Base-by-base conservation (phyloP, 2,888 invertebrate species). In the Therioaphis trifolii region DNA sequence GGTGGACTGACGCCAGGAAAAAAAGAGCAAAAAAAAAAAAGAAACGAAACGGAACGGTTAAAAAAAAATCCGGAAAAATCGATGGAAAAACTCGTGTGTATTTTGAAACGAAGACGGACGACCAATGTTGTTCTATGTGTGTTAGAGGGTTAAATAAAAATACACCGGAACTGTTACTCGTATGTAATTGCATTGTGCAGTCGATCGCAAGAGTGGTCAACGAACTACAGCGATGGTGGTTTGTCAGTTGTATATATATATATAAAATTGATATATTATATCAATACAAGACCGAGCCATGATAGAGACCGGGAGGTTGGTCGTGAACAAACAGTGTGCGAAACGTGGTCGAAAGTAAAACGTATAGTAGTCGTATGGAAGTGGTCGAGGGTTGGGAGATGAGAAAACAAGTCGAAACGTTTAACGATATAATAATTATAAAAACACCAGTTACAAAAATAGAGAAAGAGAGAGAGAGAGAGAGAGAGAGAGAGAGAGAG, bases 1-100 rank as follows among this genome's bases (percentile, higher is more conserved):
- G 12, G 35, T 74, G 74, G 35, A 55, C 55, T 15, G 18, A 71
- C 49, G 71, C 69, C 69, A 46, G 35, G 29, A 29, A 71, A 24
- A 24, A 29, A 71, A 21, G n/a, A 40, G 58, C 35, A 35, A n/a
- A 18, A 12, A n/a, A n/a, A n/a, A n/a, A n/a, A n/a, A n/a, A n/a
- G n/a, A n/a, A n/a, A n/a, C n/a, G n/a, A n/a, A n/a, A n/a, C n/a
- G n/a, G n/a, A n/a, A n/a, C n/a, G n/a, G n/a, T n/a, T n/a, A n/a
- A n/a, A n/a, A n/a, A n/a, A n/a, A n/a, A n/a, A n/a, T n/a, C n/a
- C n/a, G n/a, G n/a, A n/a, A n/a, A n/a, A n/a, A n/a, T n/a, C n/a
- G n/a, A n/a, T n/a, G n/a, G n/a, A n/a, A n/a, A n/a, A n/a, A n/a
- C n/a, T n/a, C n/a, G n/a, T n/a, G n/a, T n/a, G n/a, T n/a, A n/a